Evolutionary conservation across 30 jellyfish, hydroid and myxozoan species (phyloP).

Genomic region (Turritopsis dohrnii): DNA sequence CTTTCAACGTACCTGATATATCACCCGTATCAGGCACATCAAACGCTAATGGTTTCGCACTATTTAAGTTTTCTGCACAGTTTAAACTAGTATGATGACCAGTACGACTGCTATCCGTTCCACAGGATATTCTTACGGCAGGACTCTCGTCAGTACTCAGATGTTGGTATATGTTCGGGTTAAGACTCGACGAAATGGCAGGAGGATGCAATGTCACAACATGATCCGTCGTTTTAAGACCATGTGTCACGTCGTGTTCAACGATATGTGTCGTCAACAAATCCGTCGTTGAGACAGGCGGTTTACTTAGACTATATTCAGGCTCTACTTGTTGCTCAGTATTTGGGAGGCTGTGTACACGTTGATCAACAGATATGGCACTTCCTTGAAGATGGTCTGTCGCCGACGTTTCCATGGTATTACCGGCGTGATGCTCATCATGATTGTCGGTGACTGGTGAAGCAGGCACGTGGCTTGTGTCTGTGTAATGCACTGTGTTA

Average conservation of each 20-base stretch:
- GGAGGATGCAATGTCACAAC: neutral
- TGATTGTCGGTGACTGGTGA: neutral
- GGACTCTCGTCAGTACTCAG: constrained; percentile 2
- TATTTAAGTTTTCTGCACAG: neutral
- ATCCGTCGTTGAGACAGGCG: neutral
- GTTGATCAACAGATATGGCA: neutral
- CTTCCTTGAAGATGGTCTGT: neutral
- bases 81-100: neutral
- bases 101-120: neutral
- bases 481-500: neutral
- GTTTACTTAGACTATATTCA: neutral
- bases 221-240: neutral
- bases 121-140: constrained; percentile 5
- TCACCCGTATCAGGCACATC: constrained; percentile 30
- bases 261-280: neutral
- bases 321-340: neutral
- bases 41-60: constrained; percentile 5
- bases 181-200: neutral
- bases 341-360: neutral
- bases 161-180: neutral
- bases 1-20: constrained; percentile 25
- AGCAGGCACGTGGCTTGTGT: neutral
- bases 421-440: neutral
- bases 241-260: neutral
- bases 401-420: neutral